Percentiles rank a stretch among this genome's conserved stretches.
Conservation (phyloP, 2,797 vertebrate genomes). For the Gadopsis marmoratus region DNA sequence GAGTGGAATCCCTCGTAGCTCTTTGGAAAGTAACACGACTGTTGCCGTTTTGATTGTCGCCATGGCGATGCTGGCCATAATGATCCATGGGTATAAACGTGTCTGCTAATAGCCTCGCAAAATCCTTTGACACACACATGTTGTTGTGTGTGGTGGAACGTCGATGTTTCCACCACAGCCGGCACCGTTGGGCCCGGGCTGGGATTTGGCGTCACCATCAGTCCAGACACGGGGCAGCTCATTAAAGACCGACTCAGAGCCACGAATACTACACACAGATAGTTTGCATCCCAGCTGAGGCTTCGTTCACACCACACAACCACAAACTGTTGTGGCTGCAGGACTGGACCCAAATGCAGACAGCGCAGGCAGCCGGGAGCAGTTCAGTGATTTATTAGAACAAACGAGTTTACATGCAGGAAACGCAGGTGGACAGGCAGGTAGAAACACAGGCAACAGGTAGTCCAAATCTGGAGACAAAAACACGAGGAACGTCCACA, state of each 20-base stretch:
- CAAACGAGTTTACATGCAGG: no score
- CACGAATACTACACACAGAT: slow-evolving; percentile 12
- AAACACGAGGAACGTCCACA: no score
- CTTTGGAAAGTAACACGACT: slow-evolving; percentile 22
- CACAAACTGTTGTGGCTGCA: not conserved
- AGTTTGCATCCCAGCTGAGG: not conserved
- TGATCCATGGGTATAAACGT: slow-evolving; percentile 62
- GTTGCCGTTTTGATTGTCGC: slow-evolving; percentile 26
- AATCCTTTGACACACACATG: slow-evolving; percentile 35
- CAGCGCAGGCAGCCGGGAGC: no score
- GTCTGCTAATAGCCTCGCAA: slow-evolving; percentile 73
- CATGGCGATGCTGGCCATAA: slow-evolving; percentile 44
- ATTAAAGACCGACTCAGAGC: slow-evolving; percentile 46
- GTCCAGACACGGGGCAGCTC: slow-evolving; percentile 26
- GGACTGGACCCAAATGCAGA: no score
- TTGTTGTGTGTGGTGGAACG: slow-evolving; percentile 40
- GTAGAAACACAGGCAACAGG: no score
- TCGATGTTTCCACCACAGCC: slow-evolving; percentile 68
- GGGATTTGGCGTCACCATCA: slow-evolving; percentile 43
- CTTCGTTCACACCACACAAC: slow-evolving; percentile 16
- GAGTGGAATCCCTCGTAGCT: not conserved
- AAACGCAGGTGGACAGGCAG: no score
- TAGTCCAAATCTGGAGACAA: no score
- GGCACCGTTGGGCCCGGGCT: not conserved
- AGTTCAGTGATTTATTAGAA: no score